Base-by-base conservation (phyloP, 2,113 vertebrate species). In the Peromyscus californicus region DNA sequence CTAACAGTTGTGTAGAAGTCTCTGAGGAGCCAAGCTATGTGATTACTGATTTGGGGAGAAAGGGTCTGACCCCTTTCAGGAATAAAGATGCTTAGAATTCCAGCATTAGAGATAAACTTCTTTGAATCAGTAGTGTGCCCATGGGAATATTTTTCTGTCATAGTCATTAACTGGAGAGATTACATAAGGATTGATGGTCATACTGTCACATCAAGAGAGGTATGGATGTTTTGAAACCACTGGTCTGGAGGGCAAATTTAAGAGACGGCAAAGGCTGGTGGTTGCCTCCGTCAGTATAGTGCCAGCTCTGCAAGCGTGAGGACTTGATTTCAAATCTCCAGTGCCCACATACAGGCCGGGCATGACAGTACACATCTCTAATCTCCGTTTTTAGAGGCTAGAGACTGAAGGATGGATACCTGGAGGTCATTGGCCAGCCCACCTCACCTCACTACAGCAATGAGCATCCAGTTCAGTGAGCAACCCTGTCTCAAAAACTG, bases 61-160 rank as follows among this genome's bases (percentile, higher is more conserved):
- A 45, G 11, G 2, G 9, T 31, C 39, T 91, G 45, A 57, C 22
- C 29, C 26, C 31, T 88, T 84, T 94, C 59, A 91, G 45, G 12
- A 85, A 42, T 69, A 12, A 78, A 92, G 48, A 70, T 59, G 36
- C 22, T 54, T 63, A 89, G 9, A 91, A 94, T 91, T 94, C 70
- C 26, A 84, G 1, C 42, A 69, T 17, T 54, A 89, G 36, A 48
- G 2, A 96, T 80, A 15, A 91, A 9, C 29, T 91, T 19, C 19
- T 89, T 89, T 74, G 67, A 48, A 61, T 76, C 8, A 65, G n/a
- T 1, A 2, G n/a, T 83, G 26, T 33, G 26, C 3, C 29, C 16
- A 59, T 33, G 74, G 39, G 10, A 39, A 72, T 51, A 78, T 33
- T 15, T 59, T 91, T 91, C 12, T 16, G 67, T 57, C 45, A n/a